Conservation (phyloP, 1,140 invertebrate genomes). For the Cheumatopsyche charites region DNA sequence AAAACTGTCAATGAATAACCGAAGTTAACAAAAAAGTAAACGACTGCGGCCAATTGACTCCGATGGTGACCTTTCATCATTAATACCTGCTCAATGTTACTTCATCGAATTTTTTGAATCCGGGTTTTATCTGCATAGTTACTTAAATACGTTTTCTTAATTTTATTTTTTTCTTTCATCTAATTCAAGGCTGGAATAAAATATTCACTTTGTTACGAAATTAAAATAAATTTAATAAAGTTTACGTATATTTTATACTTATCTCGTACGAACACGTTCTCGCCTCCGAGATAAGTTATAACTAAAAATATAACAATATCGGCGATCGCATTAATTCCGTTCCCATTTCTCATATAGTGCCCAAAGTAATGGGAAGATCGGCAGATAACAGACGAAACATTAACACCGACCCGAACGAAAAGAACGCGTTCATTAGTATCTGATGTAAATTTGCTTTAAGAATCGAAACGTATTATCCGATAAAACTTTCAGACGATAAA, state of each 20-base stretch:
- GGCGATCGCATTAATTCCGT: conserved; percentile 10
- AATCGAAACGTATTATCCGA: background rate
- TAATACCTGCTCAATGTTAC: conserved; percentile 18
- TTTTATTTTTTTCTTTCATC: background rate
- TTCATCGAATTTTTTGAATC: conserved; percentile 22
- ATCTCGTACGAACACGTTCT: too few species aligned
- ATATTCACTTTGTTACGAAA: background rate
- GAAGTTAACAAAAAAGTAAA: background rate
- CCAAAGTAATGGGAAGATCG: conserved; percentile 28
- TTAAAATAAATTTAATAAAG: too few species aligned
- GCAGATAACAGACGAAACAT: conserved; percentile 18
- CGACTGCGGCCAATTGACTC: conserved; percentile 13
- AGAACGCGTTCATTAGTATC: conserved; percentile 20
- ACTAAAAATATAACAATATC: background rate
- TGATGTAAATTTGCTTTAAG: background rate
- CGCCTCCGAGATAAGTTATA: background rate
- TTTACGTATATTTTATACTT: too few species aligned
- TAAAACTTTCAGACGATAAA: background rate
- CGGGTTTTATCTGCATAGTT: background rate
- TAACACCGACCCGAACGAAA: conserved; percentile 11
- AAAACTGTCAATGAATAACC: conserved; percentile 8
- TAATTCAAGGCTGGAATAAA: background rate
- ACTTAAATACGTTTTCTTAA: background rate
- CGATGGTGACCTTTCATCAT: conserved; percentile 25
- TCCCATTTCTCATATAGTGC: conserved; percentile 17